Evolutionary conservation across 2,113 vertebrate genomes (phyloP).

Genomic region (Boleophthalmus pectinirostris): DNA sequence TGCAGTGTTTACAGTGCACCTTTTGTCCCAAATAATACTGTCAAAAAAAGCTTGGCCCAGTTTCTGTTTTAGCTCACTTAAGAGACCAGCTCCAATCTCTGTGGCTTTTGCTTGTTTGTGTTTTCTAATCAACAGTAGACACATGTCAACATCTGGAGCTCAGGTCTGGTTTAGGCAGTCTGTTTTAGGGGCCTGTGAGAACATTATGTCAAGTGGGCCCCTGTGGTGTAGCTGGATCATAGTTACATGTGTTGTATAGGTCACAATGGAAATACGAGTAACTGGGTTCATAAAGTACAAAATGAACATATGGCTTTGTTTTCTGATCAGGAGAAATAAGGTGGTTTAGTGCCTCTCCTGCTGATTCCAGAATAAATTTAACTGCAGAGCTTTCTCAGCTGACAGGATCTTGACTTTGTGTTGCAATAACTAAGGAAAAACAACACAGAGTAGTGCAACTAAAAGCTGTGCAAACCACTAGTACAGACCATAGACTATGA

Average conservation of each 20-base stretch:
- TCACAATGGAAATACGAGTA: constrained; percentile 7
- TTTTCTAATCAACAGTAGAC: constrained; percentile 63
- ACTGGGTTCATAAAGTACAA: constrained; percentile 17
- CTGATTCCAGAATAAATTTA: constrained; percentile 45
- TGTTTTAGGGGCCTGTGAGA: constrained; percentile 47
- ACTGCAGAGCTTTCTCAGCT: constrained; percentile 44
- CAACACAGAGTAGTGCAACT: constrained; percentile 12
- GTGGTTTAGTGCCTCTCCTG: constrained; percentile 31
- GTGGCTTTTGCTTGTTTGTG: constrained; percentile 43
- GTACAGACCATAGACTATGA: background rate
- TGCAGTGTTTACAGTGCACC: constrained; percentile 20
- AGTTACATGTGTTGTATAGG: constrained; percentile 10
- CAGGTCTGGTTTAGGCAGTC: constrained; percentile 21
- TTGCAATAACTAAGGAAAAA: constrained; percentile 34
- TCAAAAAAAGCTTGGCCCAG: constrained; percentile 16
- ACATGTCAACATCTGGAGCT: constrained; percentile 47
- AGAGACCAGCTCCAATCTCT: constrained; percentile 38
- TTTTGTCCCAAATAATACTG: constrained; percentile 51
- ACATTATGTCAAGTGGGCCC: constrained; percentile 27
- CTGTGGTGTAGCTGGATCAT: constrained; percentile 12
- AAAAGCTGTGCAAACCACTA: constrained; percentile 34
- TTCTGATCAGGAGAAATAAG: constrained; percentile 23
- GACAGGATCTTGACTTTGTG: constrained; percentile 44
- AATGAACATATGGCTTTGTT: constrained; percentile 32
- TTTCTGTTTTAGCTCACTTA: constrained; percentile 37